Evolutionary conservation across 2,113 vertebrate genomes (phyloP), one percentile per base, ranked within the genome.

Genomic region (Condylura cristata): DNA sequence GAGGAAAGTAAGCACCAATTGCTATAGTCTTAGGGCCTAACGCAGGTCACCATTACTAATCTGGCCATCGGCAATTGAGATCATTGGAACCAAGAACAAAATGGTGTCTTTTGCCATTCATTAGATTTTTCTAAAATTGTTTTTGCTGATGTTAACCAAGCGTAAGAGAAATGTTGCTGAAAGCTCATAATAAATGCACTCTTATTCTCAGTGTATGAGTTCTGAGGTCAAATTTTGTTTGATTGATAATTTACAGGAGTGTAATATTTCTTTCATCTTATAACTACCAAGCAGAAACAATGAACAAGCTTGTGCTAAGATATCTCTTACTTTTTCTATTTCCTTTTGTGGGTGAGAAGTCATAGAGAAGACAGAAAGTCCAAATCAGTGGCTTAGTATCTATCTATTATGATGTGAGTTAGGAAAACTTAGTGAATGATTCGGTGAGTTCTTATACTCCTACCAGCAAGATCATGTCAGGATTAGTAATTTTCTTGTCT

Each of bases 401-500:
- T 61, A 61, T 83, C 56, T 92, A 58, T 44, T 79, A 65, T 20
- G 24, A 22, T 39, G 14, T 94, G 71, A 79, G 22, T 86, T 88
- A 72, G 48, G 14, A 61, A 44, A 63, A 93, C 18, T 65, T 46
- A 93, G 8, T 41, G 48, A 63, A 85, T 72, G 39, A 41, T 83
- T 86, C 79, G 70, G 11, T 86, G 60, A 41, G 3, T 72, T 88
- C 80, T 63, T 76, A 71, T 8, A 41, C 13, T 84, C 18, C 11
- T 61, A n/a, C 16, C 17, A 48, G 18, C 34, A 89, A 44, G 65
- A 91, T 85, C 24, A 48, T 24, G 13, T 10, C 20, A 90, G 56
- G 44, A 61, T 92, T 51, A 84, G 39, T 86, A 76, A 93, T 20
- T 75, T 22, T 75, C 12, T 10, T 53, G n/a, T 93, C 90, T 70